Percentiles rank a stretch among this genome's conserved stretches.
Conservation (phyloP, 2,888 invertebrate species). For the Cataglyphis cursor region DNA sequence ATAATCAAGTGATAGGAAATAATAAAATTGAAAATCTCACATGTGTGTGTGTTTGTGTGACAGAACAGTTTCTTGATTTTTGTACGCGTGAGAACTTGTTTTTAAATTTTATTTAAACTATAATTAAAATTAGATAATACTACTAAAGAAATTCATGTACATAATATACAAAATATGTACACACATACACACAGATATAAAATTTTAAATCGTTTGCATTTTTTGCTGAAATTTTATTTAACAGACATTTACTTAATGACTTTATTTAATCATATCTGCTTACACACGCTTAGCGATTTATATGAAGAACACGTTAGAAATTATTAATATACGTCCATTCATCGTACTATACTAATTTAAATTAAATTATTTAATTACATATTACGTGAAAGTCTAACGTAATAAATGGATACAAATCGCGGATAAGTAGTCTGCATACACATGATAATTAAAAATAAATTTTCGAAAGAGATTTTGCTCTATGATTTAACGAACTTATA, state of each 20-base stretch:
- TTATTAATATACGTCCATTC: background rate
- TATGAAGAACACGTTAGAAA: background rate
- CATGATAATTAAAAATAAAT: constrained; percentile 30
- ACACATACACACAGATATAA: background rate
- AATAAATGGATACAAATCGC: background rate
- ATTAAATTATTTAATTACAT: constrained; percentile 14
- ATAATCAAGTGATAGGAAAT: constrained; percentile 2
- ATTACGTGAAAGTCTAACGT: constrained; percentile 3
- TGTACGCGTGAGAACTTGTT: background rate
- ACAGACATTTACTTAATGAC: background rate
- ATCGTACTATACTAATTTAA: background rate
- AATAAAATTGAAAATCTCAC: background rate
- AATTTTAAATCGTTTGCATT: background rate
- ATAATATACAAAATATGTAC: background rate
- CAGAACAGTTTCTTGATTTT: background rate
- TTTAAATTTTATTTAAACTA: background rate
- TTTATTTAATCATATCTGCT: background rate
- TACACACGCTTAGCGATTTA: background rate
- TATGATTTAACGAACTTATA: constrained; percentile 39
- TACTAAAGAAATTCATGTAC: background rate
- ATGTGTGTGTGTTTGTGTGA: background rate
- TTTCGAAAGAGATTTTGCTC: constrained; percentile 19
- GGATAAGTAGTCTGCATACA: background rate
- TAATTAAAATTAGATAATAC: constrained; percentile 4
- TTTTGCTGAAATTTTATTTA: background rate